These are phyloP conservation scores for Ameiurus melas DNA, from an alignment of 2,113 vertebrate species.

Conservation along the genomic window DNA sequence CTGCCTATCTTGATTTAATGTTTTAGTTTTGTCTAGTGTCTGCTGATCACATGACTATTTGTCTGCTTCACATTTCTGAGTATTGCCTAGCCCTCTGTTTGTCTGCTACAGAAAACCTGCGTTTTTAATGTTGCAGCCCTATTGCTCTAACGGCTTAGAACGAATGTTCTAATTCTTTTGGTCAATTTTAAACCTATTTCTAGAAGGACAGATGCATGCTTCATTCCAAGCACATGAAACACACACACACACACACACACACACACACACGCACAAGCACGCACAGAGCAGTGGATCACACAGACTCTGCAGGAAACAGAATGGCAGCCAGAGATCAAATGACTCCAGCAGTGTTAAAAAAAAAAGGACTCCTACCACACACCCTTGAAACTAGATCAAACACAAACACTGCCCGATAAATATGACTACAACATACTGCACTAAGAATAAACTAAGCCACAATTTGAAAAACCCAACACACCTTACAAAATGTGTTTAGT, in stretches of 20 bases:
- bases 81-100: background rate
- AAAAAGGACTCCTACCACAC: background rate
- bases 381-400: conserved; percentile 33
- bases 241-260: background rate
- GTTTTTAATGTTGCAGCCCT: background rate
- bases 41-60: background rate
- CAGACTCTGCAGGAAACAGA: conserved; percentile 30
- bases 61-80: background rate
- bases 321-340: conserved; percentile 43
- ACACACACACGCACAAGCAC: background rate
- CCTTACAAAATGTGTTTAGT: background rate
- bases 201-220: background rate
- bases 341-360: conserved; percentile 34
- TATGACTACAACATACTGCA: background rate
- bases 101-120: background rate
- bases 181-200: background rate
- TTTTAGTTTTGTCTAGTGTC: background rate
- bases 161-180: background rate
- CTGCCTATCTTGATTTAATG: background rate
- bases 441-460: background rate
- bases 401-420: conserved; percentile 6
- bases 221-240: conserved; percentile 1
- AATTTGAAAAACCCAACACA: background rate
- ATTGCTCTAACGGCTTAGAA: background rate
- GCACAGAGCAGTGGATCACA: conserved; percentile 13